Conservation (phyloP, 2,113 vertebrate genomes). For the Dunckerocampus dactyliophorus region DNA sequence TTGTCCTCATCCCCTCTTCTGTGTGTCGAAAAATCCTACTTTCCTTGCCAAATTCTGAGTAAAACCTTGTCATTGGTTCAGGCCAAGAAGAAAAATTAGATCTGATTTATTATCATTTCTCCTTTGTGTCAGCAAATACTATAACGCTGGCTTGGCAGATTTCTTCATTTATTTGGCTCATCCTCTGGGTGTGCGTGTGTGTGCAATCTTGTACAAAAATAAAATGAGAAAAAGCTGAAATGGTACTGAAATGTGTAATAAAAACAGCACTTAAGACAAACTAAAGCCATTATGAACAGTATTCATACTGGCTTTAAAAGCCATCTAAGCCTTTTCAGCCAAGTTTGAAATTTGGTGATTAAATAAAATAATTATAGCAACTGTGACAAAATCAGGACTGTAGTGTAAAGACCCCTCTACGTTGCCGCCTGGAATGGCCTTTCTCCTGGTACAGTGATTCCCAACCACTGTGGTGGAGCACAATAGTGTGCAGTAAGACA, state of each 20-base stretch:
- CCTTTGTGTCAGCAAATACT: slow-evolving; percentile 50
- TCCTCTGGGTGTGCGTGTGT: background rate
- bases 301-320: too few relatives aligned
- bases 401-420: too few relatives aligned
- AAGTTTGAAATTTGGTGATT: too few relatives aligned
- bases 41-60: slow-evolving; percentile 50
- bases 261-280: slow-evolving; percentile 1
- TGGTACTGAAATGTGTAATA: background rate
- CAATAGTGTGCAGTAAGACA: too few relatives aligned
- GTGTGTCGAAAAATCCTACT: slow-evolving; percentile 55
- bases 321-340: background rate
- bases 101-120: slow-evolving; percentile 53
- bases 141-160: slow-evolving; percentile 39
- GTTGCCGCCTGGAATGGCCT: too few relatives aligned
- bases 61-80: slow-evolving; percentile 57
- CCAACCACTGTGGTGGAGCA: too few relatives aligned
- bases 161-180: slow-evolving; percentile 21
- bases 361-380: too few relatives aligned
- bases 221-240: background rate
- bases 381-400: too few relatives aligned
- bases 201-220: background rate
- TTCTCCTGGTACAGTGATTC: too few relatives aligned
- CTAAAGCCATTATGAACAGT: background rate
- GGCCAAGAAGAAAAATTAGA: slow-evolving; percentile 61
- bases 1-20: slow-evolving; percentile 54